phyloP scores from a whole-genome alignment of 2,888 invertebrate species.

The Charanyca ferruginea region DNA sequence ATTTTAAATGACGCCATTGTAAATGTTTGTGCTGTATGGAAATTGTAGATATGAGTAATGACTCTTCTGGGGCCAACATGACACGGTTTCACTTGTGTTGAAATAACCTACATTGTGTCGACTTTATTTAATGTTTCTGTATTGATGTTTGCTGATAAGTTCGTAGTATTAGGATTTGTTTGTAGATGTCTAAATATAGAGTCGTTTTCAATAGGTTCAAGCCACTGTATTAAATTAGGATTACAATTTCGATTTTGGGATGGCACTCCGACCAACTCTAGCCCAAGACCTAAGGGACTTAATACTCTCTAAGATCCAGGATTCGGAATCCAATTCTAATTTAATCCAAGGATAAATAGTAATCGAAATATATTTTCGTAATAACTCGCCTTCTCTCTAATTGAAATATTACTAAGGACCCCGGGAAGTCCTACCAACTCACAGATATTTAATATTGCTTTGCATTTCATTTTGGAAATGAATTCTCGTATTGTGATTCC shows the following conservation, averaged over 20 bases:
- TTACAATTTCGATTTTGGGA: constrained; percentile 20
- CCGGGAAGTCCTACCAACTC: constrained; percentile 39
- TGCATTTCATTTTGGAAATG: constrained; percentile 57
- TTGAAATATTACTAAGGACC: constrained; percentile 53
- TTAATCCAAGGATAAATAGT: constrained; percentile 52
- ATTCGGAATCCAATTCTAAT: constrained; percentile 35
- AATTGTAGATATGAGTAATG: constrained; percentile 43
- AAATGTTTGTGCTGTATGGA: constrained; percentile 17
- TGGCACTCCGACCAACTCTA: neutral
- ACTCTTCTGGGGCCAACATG: constrained; percentile 15
- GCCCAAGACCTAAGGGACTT: constrained; percentile 20
- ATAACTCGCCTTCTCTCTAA: constrained; percentile 47
- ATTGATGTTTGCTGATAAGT: constrained; percentile 28
- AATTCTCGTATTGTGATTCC: constrained; percentile 59
- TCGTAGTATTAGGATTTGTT: neutral
- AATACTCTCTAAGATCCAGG: constrained; percentile 32
- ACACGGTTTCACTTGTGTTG: constrained; percentile 16
- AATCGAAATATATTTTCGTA: constrained; percentile 51
- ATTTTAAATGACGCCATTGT: constrained; percentile 19
- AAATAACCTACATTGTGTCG: constrained; percentile 21
- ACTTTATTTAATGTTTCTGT: constrained; percentile 22
- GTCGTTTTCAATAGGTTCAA: constrained; percentile 15
- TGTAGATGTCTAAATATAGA: neutral
- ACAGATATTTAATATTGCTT: constrained; percentile 62
- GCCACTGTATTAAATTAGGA: constrained; percentile 10